Evolutionary conservation across 2,888 invertebrate species (phyloP).

Genomic region (Allacma fusca): DNA sequence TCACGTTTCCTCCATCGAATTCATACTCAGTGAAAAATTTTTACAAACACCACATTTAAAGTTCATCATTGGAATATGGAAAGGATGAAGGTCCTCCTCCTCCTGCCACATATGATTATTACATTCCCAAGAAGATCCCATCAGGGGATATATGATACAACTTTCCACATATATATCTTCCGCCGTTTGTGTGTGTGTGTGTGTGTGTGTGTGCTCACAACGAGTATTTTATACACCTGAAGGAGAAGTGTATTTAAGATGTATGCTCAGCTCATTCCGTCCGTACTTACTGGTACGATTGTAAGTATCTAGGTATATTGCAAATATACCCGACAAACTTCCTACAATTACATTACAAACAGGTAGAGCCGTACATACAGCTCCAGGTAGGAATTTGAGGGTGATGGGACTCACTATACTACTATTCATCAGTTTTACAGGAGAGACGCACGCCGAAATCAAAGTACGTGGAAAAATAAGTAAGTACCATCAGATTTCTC

Average conservation of each 20-base stretch:
- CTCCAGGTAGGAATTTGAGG: too few species aligned
- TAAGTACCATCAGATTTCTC: background rate
- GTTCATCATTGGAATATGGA: conserved; percentile 4
- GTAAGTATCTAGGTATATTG: too few species aligned
- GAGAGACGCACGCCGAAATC: background rate
- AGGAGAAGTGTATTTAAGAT: too few species aligned
- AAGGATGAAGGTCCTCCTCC: background rate
- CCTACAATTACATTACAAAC: too few species aligned
- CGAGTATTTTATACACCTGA: too few species aligned
- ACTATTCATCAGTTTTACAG: background rate
- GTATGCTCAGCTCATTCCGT: too few species aligned
- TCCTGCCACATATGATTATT: conserved; percentile 7
- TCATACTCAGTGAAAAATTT: conserved; percentile 10
- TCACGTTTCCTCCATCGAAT: conserved; percentile 28
- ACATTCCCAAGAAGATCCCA: background rate
- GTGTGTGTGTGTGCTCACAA: too few species aligned
- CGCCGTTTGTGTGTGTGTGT: background rate
- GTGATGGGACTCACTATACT: too few species aligned
- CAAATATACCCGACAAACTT: too few species aligned
- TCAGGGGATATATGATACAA: conserved; percentile 12
- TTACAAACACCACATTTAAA: conserved; percentile 7
- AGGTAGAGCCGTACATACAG: too few species aligned
- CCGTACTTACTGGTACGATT: too few species aligned
- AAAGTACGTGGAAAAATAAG: background rate
- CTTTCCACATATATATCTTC: background rate